Evolutionary conservation across 2,797 vertebrate species (phyloP).

Genomic region (Hydrocynus forskahlii): DNA sequence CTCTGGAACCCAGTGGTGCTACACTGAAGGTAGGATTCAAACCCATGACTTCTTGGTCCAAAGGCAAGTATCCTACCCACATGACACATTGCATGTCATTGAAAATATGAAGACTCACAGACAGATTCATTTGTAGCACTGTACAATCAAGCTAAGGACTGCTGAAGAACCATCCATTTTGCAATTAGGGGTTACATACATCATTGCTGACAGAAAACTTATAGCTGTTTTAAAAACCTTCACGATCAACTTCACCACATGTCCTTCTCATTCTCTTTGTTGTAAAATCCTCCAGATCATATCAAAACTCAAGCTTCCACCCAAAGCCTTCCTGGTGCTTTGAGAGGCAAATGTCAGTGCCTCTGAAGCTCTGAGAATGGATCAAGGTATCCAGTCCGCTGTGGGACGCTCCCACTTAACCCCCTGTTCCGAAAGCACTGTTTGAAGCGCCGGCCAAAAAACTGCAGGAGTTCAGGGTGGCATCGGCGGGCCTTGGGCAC

Average conservation of each 20-base stretch:
- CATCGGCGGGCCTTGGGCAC: background rate
- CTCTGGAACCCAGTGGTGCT: too few species aligned
- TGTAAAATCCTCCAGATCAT: background rate
- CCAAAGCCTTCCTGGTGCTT: background rate
- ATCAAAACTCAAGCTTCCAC: background rate
- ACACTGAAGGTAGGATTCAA: too few species aligned
- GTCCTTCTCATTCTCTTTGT: background rate
- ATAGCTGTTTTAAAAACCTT: background rate
- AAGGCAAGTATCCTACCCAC: too few species aligned
- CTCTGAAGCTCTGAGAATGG: conserved; percentile 16
- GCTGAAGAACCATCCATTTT: too few species aligned
- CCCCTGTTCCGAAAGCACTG: conserved; percentile 25
- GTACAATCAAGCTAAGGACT: too few species aligned
- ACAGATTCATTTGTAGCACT: too few species aligned
- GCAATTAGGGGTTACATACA: too few species aligned
- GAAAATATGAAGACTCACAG: too few species aligned
- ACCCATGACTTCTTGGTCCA: too few species aligned
- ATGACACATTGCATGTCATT: too few species aligned
- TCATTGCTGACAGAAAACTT: background rate
- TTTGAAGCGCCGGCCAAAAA: conserved; percentile 52
- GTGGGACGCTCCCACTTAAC: conserved; percentile 47
- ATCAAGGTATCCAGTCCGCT: conserved; percentile 8
- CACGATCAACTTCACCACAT: background rate
- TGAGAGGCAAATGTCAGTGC: background rate
- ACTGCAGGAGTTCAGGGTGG: conserved; percentile 23